These are phyloP conservation scores for Trematomus bernacchii DNA, from an alignment of 2,797 vertebrate genomes.

Conservation along the genomic window DNA sequence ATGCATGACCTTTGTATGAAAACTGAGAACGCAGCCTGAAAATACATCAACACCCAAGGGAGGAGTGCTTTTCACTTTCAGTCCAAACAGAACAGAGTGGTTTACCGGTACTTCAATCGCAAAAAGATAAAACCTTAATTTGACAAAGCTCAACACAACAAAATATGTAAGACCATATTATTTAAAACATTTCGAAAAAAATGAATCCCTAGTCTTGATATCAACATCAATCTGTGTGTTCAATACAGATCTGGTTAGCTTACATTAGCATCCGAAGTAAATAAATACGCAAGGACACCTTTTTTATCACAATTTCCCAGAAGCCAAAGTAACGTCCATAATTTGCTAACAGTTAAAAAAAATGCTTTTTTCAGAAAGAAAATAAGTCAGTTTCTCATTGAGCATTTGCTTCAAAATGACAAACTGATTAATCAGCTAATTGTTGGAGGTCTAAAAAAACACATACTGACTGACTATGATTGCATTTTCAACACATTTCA, in stretches of 20 bases:
- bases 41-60: not conserved
- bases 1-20: not conserved
- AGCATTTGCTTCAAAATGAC: not conserved
- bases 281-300: too few relatives aligned
- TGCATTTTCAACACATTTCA: not conserved
- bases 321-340: not conserved
- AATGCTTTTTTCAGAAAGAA: not conserved
- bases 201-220: not conserved
- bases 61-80: too few relatives aligned
- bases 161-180: not conserved
- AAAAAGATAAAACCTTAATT: not conserved
- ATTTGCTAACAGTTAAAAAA: accelerated
- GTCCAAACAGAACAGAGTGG: not conserved
- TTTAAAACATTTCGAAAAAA: not conserved
- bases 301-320: not conserved
- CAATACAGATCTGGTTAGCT: not conserved
- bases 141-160: not conserved
- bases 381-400: not conserved
- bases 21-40: not conserved
- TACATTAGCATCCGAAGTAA: not conserved
- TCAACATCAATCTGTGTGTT: not conserved
- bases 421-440: not conserved
- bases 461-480: not conserved
- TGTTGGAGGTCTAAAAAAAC: not conserved
- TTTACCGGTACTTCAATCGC: not conserved